Base-by-base conservation (phyloP, 2,113 vertebrate genomes). In the Mustelus asterias region DNA sequence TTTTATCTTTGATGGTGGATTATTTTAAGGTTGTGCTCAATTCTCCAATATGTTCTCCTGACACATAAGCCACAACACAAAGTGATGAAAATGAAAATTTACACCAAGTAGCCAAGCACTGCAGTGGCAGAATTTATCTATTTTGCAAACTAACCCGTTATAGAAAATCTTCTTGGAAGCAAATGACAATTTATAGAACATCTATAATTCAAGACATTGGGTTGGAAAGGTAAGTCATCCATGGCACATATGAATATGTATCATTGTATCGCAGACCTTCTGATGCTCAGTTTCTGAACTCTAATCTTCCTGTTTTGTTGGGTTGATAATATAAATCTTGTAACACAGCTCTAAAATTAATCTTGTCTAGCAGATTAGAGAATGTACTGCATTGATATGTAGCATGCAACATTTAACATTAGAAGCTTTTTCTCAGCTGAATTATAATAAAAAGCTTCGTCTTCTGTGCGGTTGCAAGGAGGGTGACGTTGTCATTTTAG, bases 21-120 rank as follows among this genome's bases (percentile, higher is more conserved):
- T 63, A 0, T 1, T 88, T 58, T 89, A 89, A 29, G 54, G 54
- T 92, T 29, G 63, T 65, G 14, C 60, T 58, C 26, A 58, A 14
- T 90, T 60, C 11, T 33, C 29, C 88, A 90, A 16, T 60, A 90
- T 60, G 88, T 33, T 26, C 11, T 33, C 26, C 89, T n/a, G 33
- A 29, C 58, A 18, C 16, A n/a, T 63, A 16, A 92, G 14, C 58
- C 16, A 63, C 89, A 63, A 16, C 58, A 63, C 33, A 29, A 60
- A 92, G 58, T 63, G 13, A n/a, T 89, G 86, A 90, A 63, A 63
- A 63, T 90, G 88, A 90, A 90, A 90, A 60, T 90, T 63, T 58
- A 18, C 58, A 63, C 88, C 29, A n/a, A n/a, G 29, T 33, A 90
- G 58, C 54, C 88, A 90, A 60, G 88, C 58, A 90, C 29, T 90